Evolutionary conservation across 2,888 invertebrate species (phyloP).

Genomic region (Thecocarcelia acutangulata): DNA sequence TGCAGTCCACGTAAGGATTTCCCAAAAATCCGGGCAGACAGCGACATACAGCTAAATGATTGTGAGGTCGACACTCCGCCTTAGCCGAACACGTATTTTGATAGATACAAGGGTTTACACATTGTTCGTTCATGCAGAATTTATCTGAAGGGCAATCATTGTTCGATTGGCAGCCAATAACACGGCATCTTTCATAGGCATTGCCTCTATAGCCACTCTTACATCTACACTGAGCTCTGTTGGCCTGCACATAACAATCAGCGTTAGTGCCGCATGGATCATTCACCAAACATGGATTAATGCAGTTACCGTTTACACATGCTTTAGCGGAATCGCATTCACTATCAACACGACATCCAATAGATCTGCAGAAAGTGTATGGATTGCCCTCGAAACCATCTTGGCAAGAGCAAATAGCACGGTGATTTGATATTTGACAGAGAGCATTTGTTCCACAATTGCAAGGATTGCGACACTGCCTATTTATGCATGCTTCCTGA

Average conservation of each 20-base stretch:
- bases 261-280: slow-evolving; percentile 91
- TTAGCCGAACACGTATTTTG: slow-evolving; percentile 89
- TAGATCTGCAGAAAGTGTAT: slow-evolving; percentile 88
- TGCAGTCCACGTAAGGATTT: slow-evolving; percentile 91
- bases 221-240: slow-evolving; percentile 90
- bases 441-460: slow-evolving; percentile 92
- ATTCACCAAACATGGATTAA: slow-evolving; percentile 91
- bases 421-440: slow-evolving; percentile 91
- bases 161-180: slow-evolving; percentile 92
- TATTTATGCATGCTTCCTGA: slow-evolving; percentile 91
- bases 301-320: slow-evolving; percentile 92
- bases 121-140: slow-evolving; percentile 92
- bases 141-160: slow-evolving; percentile 93
- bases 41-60: slow-evolving; percentile 92
- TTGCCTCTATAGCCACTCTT: slow-evolving; percentile 90
- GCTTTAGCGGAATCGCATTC: slow-evolving; percentile 92
- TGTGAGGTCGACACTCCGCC: slow-evolving; percentile 90
- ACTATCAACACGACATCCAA: slow-evolving; percentile 91
- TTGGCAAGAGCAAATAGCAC: slow-evolving; percentile 92
- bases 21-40: slow-evolving; percentile 89
- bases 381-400: slow-evolving; percentile 94
- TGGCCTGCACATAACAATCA: slow-evolving; percentile 89
- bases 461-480: slow-evolving; percentile 93
- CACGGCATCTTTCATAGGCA: slow-evolving; percentile 87
- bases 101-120: slow-evolving; percentile 91